Evolutionary conservation across 2,113 vertebrate genomes (phyloP), one percentile per base, ranked within the genome.

Genomic region (Gasterosteus aculeatus): DNA sequence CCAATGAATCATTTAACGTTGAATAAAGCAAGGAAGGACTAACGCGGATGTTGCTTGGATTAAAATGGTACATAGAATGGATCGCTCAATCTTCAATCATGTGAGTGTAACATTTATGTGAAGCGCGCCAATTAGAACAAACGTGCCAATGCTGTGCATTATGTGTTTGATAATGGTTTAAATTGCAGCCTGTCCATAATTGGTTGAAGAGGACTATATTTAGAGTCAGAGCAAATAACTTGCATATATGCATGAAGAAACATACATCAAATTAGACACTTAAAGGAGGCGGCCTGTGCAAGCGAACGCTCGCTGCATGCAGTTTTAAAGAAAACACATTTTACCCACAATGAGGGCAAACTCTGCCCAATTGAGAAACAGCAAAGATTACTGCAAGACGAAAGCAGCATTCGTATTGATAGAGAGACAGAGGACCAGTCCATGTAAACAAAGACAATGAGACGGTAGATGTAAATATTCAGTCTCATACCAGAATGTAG

Each of bases 161-260:
- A 59, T 74, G 60, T 68, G 33, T 71, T 75, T 83, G 78, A 77
- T 72, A 65, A 58, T 59, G 61, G 53, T 57, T 69, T 72, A 64
- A 81, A 86, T 71, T 79, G 69, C 53, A 18, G 38, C 29, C 67
- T 35, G 56, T 16, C 73, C 39, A 53, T 33, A 44, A 75, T 82
- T 73, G 64, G 67, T 39, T 64, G 49, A 44, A 35, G 53, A 62
- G 65, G 42, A 72, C 84, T 72, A 77, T 73, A 78, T 78, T 83
- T 58, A 79, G 42, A 46, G 14, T 60, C 66, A 46, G 16, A 75
- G 63, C 29, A 70, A 82, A 77, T 77, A 69, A 64, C 41, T 70
- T 19, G 16, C 26, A 18, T 5, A 29, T 18, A 16, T 35, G 10
- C 60, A 22, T 42, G 16, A 64, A 31, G 31, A 47, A 33, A 65